phyloP scores from a whole-genome alignment of 2,113 vertebrate genomes.

The Calidris pugnax region DNA sequence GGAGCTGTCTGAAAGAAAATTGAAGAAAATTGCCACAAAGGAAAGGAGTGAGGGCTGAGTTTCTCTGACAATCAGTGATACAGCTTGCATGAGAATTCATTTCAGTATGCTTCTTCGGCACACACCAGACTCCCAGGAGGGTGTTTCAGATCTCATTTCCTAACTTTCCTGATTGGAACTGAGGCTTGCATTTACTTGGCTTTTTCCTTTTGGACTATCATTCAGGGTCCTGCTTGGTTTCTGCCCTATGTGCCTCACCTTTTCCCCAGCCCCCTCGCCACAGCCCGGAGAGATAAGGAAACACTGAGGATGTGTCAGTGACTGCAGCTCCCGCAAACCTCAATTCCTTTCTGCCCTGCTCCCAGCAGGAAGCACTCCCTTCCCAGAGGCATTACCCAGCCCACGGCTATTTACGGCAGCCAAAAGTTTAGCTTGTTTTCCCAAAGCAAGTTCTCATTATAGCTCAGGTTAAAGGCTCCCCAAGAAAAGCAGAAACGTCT shows the following conservation, averaged over 20 bases:
- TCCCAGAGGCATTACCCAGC: neutral
- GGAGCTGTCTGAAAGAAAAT: neutral
- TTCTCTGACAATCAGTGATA: constrained; percentile 23
- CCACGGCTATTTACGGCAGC: constrained; percentile 10
- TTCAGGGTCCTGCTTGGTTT: neutral
- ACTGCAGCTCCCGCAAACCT: neutral
- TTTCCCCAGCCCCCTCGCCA: neutral
- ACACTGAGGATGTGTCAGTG: neutral
- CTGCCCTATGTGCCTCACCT: neutral
- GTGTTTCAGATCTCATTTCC: constrained; percentile 39
- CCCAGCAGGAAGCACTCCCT: neutral
- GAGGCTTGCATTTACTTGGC: neutral
- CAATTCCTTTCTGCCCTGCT: neutral
- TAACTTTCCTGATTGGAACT: constrained; percentile 34
- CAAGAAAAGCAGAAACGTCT: neutral
- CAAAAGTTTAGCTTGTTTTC: constrained; percentile 2
- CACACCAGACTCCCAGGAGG: neutral
- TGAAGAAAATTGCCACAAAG: constrained; percentile 10
- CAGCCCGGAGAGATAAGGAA: neutral
- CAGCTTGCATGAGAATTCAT: constrained; percentile 49
- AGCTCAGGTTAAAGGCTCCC: constrained; percentile 1
- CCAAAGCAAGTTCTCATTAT: constrained; percentile 2
- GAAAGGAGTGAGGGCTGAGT: neutral
- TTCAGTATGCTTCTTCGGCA: constrained; percentile 20
- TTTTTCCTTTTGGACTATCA: neutral